Percentiles rank a stretch among this genome's conserved stretches.
phyloP scores from a whole-genome alignment of 2,113 vertebrate genomes.

The Myiopsitta monachus region DNA sequence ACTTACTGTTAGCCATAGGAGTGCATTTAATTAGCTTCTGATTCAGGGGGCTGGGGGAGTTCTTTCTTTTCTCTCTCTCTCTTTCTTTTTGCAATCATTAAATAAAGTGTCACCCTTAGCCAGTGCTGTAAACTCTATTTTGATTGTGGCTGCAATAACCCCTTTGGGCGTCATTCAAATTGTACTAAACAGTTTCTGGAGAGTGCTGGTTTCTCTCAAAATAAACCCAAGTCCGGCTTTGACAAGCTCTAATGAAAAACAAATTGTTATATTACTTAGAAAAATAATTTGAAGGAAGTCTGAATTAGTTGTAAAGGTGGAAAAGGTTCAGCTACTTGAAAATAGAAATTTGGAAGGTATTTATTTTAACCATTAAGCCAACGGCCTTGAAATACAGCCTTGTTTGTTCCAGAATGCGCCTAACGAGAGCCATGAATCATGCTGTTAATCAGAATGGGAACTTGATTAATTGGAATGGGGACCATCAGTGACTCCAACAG shows the following conservation, averaged over 20 bases:
- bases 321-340: constrained; percentile 66
- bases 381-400: constrained; percentile 45
- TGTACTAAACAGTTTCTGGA: constrained; percentile 29
- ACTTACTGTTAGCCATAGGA: constrained; percentile 44
- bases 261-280: constrained; percentile 67
- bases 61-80: not conserved
- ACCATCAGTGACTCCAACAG: not conserved
- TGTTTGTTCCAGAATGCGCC: constrained; percentile 30
- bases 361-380: constrained; percentile 59
- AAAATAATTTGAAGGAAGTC: constrained; percentile 68
- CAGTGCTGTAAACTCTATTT: constrained; percentile 67
- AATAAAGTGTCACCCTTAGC: constrained; percentile 66
- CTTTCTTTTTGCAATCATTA: constrained; percentile 41
- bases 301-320: constrained; percentile 57
- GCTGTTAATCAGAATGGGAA: constrained; percentile 58
- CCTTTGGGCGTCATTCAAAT: constrained; percentile 64
- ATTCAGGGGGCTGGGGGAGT: not conserved
- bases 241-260: constrained; percentile 70
- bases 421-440: constrained; percentile 57
- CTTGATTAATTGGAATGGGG: constrained; percentile 65
- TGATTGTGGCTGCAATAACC: constrained; percentile 68
- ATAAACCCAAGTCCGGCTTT: constrained; percentile 48
- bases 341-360: constrained; percentile 43
- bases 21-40: constrained; percentile 68
- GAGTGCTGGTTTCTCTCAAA: constrained; percentile 60